Base-by-base conservation (phyloP, 2,797 vertebrate genomes). In the Chelon auratus region DNA sequence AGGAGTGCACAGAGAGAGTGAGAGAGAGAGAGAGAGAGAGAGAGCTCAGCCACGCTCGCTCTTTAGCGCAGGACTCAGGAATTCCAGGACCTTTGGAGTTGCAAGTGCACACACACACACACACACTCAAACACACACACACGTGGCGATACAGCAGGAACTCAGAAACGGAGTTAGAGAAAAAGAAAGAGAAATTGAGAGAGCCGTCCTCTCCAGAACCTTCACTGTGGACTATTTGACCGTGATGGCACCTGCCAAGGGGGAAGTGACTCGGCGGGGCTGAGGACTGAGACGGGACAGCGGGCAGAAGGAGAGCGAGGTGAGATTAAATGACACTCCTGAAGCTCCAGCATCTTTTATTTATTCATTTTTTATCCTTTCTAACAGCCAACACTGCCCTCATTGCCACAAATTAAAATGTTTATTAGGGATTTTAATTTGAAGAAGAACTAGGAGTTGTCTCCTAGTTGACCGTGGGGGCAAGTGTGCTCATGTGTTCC, bases 181-280 rank as follows among this genome's bases (percentile, higher is more conserved):
- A 54, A 17, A 30, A 14, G 26, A 26, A 53, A 80, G 48, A 77
- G 72, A 64, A n/a, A 55, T 64, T 52, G 54, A 59, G 72, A 90
- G 84, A 63, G 57, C 10, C 71, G 68, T 64, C 40, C 47, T 59
- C 70, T 76, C 40, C 84, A 87, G 85, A 80, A 62, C 54, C 83
- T 89, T 88, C 84, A 9, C 88, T 82, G 73, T 91, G 93, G 92
- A 94, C 90, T 91, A 93, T 87, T 82, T 90, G 83, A 87, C 88
- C 89, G 88, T 90, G 92, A 93, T 92, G 92, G 91, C 94, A 94
- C 94, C 93, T 94, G 94, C 91, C 85, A 83, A 79, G 74, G 71
- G 84, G 79, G 68, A 72, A 80, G 86, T 70, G 83, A 83, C 71
- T 61, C 80, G 72, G 75, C 85, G 86, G 81, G 36, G 68, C 82